Conservation (phyloP, 2,113 vertebrate species). For the Coregonus clupeaformis region DNA sequence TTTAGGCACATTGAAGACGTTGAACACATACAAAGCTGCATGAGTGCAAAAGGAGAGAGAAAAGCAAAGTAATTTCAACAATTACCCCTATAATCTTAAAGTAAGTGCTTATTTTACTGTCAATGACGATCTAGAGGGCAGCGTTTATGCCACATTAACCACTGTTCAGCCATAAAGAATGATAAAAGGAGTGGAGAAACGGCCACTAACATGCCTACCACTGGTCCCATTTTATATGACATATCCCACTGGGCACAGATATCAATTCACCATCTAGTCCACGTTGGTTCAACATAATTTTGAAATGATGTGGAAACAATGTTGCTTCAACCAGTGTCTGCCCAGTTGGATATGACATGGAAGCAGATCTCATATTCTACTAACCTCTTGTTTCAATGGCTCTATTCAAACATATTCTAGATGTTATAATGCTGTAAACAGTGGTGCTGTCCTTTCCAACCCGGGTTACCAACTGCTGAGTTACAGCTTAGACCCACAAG, state of each 20-base stretch:
- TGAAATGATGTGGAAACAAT: too few species aligned
- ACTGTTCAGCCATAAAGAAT: conserved; percentile 55
- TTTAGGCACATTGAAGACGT: not conserved
- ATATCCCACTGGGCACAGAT: conserved; percentile 1
- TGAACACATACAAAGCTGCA: conserved; percentile 8
- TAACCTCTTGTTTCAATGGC: conserved; percentile 19
- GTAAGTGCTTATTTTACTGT: conserved; percentile 56
- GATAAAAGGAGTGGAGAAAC: conserved; percentile 31
- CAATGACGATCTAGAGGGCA: conserved; percentile 41
- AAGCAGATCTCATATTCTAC: conserved; percentile 19
- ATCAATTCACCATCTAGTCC: too few species aligned
- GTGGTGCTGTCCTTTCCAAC: conserved; percentile 13
- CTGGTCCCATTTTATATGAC: conserved; percentile 51
- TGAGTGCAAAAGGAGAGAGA: conserved; percentile 33
- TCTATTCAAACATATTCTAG: conserved; percentile 35
- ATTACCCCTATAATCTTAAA: conserved; percentile 50
- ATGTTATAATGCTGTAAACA: conserved; percentile 25
- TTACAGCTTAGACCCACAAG: conserved; percentile 40
- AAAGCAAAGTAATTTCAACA: conserved; percentile 50
- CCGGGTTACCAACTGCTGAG: conserved; percentile 35
- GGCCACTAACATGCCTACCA: conserved; percentile 37
- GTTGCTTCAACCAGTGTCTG: too few species aligned
- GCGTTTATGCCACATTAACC: conserved; percentile 62
- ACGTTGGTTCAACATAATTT: too few species aligned
- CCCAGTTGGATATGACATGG: conserved; percentile 30